Conservation (phyloP, 2,113 vertebrate genomes). For the Vireo altiloquus region DNA sequence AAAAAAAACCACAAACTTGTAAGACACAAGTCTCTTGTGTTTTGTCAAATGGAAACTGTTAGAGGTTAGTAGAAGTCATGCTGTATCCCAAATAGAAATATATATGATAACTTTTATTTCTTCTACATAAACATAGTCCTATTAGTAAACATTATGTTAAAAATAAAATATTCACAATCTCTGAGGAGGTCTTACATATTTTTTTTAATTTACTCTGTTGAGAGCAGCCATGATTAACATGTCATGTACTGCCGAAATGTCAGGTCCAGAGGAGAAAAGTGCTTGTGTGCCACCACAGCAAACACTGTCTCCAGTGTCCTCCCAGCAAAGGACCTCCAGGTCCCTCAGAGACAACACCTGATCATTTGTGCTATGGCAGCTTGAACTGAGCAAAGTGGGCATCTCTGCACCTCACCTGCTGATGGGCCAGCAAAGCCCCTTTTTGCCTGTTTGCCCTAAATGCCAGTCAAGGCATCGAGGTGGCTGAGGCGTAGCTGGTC, state of each 20-base stretch:
- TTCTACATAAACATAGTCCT: neutral
- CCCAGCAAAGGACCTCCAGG: neutral
- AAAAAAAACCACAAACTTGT: too few species aligned
- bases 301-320: neutral
- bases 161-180: neutral
- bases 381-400: neutral
- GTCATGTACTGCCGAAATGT: neutral
- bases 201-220: neutral
- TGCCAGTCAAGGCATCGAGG: neutral
- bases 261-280: neutral
- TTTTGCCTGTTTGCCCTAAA: neutral
- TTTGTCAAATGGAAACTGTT: neutral
- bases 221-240: neutral
- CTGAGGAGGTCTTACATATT: neutral
- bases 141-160: neutral
- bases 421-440: neutral
- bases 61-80: neutral
- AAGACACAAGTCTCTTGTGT: neutral
- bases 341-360: rapidly evolving
- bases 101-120: neutral
- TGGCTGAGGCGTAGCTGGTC: neutral
- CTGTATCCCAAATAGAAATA: neutral
- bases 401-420: neutral
- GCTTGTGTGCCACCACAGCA: neutral
- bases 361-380: rapidly evolving